Percentiles rank a stretch among this genome's conserved stretches.
Conservation (phyloP, 2,113 vertebrate species). For the Dicentrarchus labrax region DNA sequence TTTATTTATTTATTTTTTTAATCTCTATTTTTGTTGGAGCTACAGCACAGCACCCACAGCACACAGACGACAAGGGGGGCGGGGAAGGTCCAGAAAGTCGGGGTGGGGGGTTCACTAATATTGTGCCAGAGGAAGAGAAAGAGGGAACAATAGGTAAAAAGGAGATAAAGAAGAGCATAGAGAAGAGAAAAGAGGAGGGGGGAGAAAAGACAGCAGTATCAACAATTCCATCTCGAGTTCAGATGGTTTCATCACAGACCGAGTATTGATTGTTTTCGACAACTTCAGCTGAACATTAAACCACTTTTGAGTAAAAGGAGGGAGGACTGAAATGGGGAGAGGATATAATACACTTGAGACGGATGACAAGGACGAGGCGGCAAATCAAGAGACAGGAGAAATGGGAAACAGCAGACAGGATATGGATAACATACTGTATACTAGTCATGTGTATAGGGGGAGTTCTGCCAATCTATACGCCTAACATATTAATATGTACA, state of each 20-base stretch:
- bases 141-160: conserved; percentile 55
- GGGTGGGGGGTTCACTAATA: conserved; percentile 70
- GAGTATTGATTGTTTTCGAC: conserved; percentile 70
- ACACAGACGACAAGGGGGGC: conserved; percentile 77
- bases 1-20: conserved; percentile 56
- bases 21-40: conserved; percentile 80
- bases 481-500: conserved; percentile 66
- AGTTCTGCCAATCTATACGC: conserved; percentile 55
- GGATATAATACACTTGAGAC: conserved; percentile 53
- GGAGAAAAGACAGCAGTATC: conserved; percentile 55
- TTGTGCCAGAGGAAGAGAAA: conserved; percentile 78
- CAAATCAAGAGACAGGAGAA: conserved; percentile 47
- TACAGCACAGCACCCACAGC: conserved; percentile 86
- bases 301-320: conserved; percentile 49
- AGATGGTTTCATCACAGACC: conserved; percentile 71
- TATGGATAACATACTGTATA: conserved; percentile 52
- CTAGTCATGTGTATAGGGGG: conserved; percentile 33
- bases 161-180: conserved; percentile 12
- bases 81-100: conserved; percentile 55
- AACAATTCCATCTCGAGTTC: conserved; percentile 62
- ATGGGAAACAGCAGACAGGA: conserved; percentile 37
- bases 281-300: conserved; percentile 70
- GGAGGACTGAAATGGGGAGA: conserved; percentile 20
- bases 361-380: conserved; percentile 42
- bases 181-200: conserved; percentile 40